Base-by-base conservation (phyloP, 2,113 vertebrate genomes). In the Mirounga angustirostris region DNA sequence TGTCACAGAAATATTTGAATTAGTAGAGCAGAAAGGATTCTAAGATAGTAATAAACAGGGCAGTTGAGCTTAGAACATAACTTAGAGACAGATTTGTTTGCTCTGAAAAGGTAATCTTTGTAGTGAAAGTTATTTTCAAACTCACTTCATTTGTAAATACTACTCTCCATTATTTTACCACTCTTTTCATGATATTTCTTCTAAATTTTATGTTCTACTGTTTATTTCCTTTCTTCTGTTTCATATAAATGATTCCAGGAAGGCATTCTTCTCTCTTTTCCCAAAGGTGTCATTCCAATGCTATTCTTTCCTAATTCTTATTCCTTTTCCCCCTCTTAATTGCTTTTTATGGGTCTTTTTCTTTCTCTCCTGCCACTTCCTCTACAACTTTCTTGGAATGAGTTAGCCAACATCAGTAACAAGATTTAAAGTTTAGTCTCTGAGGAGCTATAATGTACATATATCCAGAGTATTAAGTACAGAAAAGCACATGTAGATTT, bases 311-410 rank as follows among this genome's bases (percentile, higher is more conserved):
- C 33, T 89, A 95, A 82, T 90, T 93, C 43, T 85, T 86, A 61
- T 76, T 92, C 5, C 14, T 84, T 67, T 89, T 79, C 28, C 33
- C 52, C 21, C 26, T 82, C 65, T 59, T 96, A 93, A 82, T 84
- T 95, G 84, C 22, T 59, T 96, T 87, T 97, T 58, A 78, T 87
- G 61, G 13, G 12, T 89, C 1, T 30, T 96, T 87, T 89, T 96
- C 73, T 79, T 91, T 92, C n/a, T 43, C 3, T 95, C 43, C n/a
- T 92, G 59, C 54, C 46, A 67, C 46, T 91, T 95, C 13, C 82
- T 54, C 58, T 88, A 82, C 30, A 89, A 14, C 12, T 86, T 87
- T 56, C 59, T 79, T 91, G 71, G 30, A 97, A 94, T 89, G 30
- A 94, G 26, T 83, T 78, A 92, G 24, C 8, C 36, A 52, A 56